Evolutionary conservation across 2,797 vertebrate species (phyloP).

Genomic region (Leuciscus waleckii): DNA sequence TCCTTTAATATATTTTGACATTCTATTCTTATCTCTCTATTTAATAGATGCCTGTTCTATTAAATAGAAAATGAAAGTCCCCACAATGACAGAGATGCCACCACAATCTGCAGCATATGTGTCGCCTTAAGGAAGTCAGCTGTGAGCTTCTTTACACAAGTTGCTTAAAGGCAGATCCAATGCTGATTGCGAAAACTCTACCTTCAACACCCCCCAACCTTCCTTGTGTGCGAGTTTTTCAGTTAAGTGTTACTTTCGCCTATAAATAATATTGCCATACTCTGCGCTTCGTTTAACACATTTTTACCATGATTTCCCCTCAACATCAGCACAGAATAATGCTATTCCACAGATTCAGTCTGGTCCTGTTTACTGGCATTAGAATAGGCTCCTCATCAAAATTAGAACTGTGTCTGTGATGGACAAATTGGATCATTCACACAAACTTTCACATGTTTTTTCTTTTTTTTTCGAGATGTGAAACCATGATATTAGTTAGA

Average conservation of each 20-base stretch:
- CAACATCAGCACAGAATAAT: neutral
- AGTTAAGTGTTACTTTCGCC: neutral
- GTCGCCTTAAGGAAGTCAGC: constrained; percentile 13
- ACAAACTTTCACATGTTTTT: neutral
- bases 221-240: neutral
- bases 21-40: neutral
- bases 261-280: neutral
- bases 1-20: neutral
- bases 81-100: neutral
- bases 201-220: neutral
- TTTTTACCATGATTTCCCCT: neutral
- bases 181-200: neutral
- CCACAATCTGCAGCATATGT: constrained; percentile 3
- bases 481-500: neutral
- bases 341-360: neutral
- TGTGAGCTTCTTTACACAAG: constrained; percentile 21
- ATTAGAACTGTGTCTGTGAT: neutral
- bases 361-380: neutral
- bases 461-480: neutral
- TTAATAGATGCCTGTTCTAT: neutral
- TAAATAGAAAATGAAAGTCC: neutral
- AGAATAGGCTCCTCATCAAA: neutral
- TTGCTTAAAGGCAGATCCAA: constrained; percentile 12
- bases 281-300: neutral
- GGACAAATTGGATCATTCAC: neutral